phyloP scores from a whole-genome alignment of 92 coral and sea anemone genomes.

The Chrysogorgia sp. region DNA sequence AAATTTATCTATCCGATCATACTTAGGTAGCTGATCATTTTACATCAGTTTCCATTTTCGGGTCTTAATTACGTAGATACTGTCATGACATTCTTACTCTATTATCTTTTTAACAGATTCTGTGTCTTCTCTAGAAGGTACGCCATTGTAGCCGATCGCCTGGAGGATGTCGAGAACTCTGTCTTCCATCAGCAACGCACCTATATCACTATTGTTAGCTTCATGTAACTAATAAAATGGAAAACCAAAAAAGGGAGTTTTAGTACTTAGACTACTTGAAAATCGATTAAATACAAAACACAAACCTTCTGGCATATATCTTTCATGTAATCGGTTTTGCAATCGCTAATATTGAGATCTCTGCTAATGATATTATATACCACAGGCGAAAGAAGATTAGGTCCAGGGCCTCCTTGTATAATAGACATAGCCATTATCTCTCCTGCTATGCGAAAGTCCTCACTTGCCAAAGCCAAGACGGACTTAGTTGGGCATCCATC shows the following conservation, averaged over 20 bases:
- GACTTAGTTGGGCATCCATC: conserved; percentile 1
- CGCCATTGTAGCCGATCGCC: conserved; percentile 57
- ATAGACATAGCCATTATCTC: no score
- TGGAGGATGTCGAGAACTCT: conserved; percentile 50
- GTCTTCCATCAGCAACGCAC: conserved; percentile 50
- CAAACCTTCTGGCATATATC: conserved; percentile 16
- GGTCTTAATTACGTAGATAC: no score
- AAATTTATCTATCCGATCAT: no score
- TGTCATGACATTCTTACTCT: neutral
- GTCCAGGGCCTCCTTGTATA: conserved; percentile 3
- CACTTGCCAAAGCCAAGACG: neutral
- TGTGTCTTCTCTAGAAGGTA: conserved; percentile 59
- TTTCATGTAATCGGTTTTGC: conserved; percentile 5
- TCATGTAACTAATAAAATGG: neutral
- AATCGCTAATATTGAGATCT: neutral
- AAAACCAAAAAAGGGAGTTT: neutral
- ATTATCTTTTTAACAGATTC: conserved; percentile 36
- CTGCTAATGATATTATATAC: conserved; percentile 14
- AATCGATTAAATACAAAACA: neutral
- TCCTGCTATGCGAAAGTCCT: conserved; percentile 3
- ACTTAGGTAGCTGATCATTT: no score
- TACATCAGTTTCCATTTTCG: no score
- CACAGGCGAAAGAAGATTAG: conserved; percentile 21
- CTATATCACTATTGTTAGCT: conserved; percentile 13
- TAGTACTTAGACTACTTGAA: neutral